These are phyloP conservation scores for Coreoperca whiteheadi DNA, from an alignment of 2,113 vertebrate species.

Conservation along the genomic window DNA sequence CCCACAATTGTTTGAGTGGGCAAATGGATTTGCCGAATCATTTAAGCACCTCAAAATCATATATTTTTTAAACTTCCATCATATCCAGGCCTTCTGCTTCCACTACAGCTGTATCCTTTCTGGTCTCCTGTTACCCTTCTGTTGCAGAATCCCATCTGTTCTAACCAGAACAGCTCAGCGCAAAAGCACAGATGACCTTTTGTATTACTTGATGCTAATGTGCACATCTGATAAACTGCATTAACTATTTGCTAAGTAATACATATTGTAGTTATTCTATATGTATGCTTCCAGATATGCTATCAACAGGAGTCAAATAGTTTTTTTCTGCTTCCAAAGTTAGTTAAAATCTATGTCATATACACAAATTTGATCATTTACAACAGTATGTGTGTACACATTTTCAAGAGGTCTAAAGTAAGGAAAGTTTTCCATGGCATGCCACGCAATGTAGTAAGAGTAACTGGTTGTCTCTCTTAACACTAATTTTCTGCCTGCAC, in stretches of 20 bases:
- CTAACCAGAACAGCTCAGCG: background rate
- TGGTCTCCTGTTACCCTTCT: background rate
- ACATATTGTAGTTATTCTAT: background rate
- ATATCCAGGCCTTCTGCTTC: slow-evolving; percentile 2
- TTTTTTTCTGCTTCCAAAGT: background rate
- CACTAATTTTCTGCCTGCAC: slow-evolving; percentile 5
- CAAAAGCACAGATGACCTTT: background rate
- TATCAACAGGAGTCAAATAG: background rate
- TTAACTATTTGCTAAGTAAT: background rate
- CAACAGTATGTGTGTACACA: background rate
- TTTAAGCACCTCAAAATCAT: background rate
- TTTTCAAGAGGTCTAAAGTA: slow-evolving; percentile 1
- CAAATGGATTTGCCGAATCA: slow-evolving; percentile 8
- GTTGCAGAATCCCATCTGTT: background rate
- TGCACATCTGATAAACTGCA: background rate
- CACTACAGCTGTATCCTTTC: background rate
- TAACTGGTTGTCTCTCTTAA: slow-evolving; percentile 14
- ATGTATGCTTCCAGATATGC: background rate
- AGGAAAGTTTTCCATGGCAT: background rate
- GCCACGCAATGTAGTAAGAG: background rate
- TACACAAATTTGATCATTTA: background rate
- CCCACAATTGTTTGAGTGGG: background rate
- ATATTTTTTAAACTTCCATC: background rate
- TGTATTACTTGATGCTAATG: background rate
- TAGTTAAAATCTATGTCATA: background rate